These are phyloP conservation scores for Tamandua tetradactyla DNA, from an alignment of 2,797 vertebrate species.

Conservation along the genomic window DNA sequence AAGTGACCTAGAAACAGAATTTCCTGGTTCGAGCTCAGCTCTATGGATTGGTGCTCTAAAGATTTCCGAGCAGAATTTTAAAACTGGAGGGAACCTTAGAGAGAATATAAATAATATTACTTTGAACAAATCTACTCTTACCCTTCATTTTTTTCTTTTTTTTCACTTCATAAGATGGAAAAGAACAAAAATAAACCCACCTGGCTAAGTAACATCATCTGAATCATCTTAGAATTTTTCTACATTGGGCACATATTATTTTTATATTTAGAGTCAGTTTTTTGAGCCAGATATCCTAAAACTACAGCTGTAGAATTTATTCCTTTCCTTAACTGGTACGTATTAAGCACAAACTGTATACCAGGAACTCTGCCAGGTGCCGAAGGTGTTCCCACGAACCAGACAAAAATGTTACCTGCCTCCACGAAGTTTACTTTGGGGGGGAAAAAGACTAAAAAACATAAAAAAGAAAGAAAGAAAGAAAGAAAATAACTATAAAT, in stretches of 20 bases:
- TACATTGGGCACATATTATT: neutral
- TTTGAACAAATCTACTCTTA: constrained; percentile 10
- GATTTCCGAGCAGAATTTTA: constrained; percentile 27
- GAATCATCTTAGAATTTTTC: neutral
- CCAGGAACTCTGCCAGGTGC: neutral
- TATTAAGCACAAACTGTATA: neutral
- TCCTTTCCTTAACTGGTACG: neutral
- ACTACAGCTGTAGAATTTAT: neutral
- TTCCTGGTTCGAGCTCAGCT: neutral
- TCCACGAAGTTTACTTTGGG: neutral
- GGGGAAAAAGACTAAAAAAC: neutral
- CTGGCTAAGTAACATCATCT: neutral
- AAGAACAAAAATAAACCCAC: neutral
- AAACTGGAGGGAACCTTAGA: neutral
- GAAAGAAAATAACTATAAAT: neutral
- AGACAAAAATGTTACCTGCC: neutral
- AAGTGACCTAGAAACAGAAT: constrained; percentile 56
- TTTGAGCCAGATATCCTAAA: neutral
- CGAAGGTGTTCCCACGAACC: neutral
- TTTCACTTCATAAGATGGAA: neutral
- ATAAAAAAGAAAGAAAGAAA: no score
- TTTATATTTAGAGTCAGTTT: neutral
- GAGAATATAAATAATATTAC: neutral
- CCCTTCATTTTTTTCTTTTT: neutral
- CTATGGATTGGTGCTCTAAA: neutral